Evolutionary conservation across 2,888 invertebrate species (phyloP), one percentile per base, ranked within the genome.

Genomic region (Loripinus fragilis): DNA sequence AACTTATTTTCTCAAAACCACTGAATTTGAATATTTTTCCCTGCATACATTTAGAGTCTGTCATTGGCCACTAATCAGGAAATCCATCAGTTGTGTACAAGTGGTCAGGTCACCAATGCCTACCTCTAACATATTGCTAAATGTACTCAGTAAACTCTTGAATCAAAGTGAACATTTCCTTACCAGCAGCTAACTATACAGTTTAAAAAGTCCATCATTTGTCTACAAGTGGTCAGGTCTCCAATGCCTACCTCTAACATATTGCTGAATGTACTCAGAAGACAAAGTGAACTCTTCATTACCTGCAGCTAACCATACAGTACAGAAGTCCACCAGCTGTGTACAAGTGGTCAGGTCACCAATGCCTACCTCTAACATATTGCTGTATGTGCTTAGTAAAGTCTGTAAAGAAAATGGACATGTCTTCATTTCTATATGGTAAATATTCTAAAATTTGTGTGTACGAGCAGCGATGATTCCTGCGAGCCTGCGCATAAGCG

Each of bases 171-270:
- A n/a, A n/a, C n/a, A n/a, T 45, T 45, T 20, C 74, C n/a, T 41
- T 48, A 86, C 86, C 84, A 60, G 30, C 48, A 30, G 76, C 42
- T 5, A 87, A 72, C 64, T 81, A 80, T 0, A 52, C 64, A 28
- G 74, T 74, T 77, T 85, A 85, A n/a, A 75, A 88, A 85, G 48
- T 85, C 79, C 33, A 81, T 70, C 1, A 86, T 68, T 15, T 75
- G 80, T 2, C 73, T 71, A 28, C 78, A 76, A 38, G 86, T 74
- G 7, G 76, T 80, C 15, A 20, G 64, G 69, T 86, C 86, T 17
- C 86, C 88, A 1, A 87, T 30, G 0, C 88, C 89, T 60, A 87
- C 70, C 75, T 87, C 48, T 60, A 88, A 77, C 84, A 88, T 78
- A 52, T 87, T 85, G 69, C 76, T 82, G 52, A 83, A 64, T 0